phyloP scores from a whole-genome alignment of 2,113 vertebrate species.

The Bagarius yarrelli region DNA sequence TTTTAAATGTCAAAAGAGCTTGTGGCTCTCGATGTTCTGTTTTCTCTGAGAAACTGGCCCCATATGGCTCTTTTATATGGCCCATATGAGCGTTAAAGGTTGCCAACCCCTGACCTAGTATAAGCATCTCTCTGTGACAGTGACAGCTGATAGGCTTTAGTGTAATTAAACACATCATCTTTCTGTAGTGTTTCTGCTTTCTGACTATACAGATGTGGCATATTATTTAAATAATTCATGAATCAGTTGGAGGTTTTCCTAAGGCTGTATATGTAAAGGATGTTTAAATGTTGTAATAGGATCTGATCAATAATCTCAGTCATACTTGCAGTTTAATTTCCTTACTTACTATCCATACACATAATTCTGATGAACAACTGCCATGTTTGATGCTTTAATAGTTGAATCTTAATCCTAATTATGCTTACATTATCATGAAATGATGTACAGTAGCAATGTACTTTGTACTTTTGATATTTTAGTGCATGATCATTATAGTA shows the following conservation, averaged over 20 bases:
- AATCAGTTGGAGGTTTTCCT: not conserved
- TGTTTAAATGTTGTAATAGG: not conserved
- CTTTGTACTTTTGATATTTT: not conserved
- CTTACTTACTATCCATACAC: not conserved
- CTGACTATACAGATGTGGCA: not conserved
- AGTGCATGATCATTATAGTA: not conserved
- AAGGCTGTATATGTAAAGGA: not conserved
- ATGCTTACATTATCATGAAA: not conserved
- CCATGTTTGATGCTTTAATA: conserved; percentile 24
- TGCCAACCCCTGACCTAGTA: too few species aligned
- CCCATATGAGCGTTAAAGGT: too few species aligned
- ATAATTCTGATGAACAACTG: not conserved
- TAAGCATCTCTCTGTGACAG: conserved; percentile 16
- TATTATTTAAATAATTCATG: not conserved
- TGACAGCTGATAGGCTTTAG: not conserved
- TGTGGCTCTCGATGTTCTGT: too few species aligned
- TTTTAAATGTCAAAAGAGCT: too few species aligned
- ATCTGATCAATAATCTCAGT: not conserved
- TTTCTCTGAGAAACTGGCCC: too few species aligned
- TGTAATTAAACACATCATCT: not conserved
- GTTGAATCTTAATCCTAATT: not conserved
- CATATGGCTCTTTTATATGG: too few species aligned
- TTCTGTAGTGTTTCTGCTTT: not conserved
- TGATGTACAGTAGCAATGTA: not conserved
- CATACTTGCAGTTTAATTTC: not conserved